phyloP scores from a whole-genome alignment of 2,888 invertebrate species.

The Notodonta ziczac region DNA sequence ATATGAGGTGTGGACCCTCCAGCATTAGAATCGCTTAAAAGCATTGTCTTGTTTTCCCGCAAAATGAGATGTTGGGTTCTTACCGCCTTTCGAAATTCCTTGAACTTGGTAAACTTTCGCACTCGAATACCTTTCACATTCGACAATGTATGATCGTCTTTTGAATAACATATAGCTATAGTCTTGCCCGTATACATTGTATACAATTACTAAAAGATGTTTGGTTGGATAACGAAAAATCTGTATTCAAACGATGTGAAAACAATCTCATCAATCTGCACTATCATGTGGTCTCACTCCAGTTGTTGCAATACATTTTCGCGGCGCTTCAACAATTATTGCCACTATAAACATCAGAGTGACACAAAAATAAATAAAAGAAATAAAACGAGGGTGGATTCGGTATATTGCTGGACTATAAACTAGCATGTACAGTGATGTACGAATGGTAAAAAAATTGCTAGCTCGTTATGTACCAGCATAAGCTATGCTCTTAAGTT shows the following conservation, averaged over 20 bases:
- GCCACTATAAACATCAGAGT: conserved; percentile 27
- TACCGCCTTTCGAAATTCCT: conserved; percentile 51
- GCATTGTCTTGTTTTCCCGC: conserved; percentile 78
- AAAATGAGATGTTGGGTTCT: conserved; percentile 59
- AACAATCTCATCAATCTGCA: conserved; percentile 34
- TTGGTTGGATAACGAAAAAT: conserved; percentile 1
- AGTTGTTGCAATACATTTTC: not conserved
- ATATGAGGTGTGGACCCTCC: conserved; percentile 63
- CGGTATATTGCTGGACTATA: not conserved
- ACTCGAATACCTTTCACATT: conserved; percentile 38
- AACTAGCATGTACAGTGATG: not conserved
- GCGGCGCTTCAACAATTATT: conserved; percentile 6
- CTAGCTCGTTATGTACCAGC: not conserved
- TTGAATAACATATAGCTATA: conserved; percentile 21
- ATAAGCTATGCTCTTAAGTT: too few relatives aligned
- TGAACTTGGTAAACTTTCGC: conserved; percentile 53
- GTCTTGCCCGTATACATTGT: conserved; percentile 15
- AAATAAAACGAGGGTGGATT: conserved; percentile 2
- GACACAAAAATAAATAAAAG: not conserved
- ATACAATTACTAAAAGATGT: not conserved
- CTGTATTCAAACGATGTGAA: conserved; percentile 25
- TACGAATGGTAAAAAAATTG: not conserved
- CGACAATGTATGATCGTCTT: conserved; percentile 34
- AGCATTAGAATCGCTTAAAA: conserved; percentile 76
- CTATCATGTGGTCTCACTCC: conserved; percentile 14